Conservation (phyloP, 2,888 invertebrate species). For the Drosophila tanythrix region DNA sequence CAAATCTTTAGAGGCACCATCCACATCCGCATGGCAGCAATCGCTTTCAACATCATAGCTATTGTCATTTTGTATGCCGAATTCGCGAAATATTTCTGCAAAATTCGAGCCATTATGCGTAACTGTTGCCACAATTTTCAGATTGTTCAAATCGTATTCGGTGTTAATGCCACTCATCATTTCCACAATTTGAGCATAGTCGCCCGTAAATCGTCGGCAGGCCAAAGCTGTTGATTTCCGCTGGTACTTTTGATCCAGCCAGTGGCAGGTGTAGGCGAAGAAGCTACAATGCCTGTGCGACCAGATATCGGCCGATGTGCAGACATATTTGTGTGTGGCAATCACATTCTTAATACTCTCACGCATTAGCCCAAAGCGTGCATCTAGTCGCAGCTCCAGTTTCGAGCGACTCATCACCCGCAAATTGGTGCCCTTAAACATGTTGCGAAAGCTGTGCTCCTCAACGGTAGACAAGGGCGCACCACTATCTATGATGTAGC, state of each 20-base stretch:
- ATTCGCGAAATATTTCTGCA: slow-evolving; percentile 12
- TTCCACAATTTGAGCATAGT: slow-evolving; percentile 18
- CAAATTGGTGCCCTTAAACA: slow-evolving; percentile 40
- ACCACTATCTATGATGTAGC: slow-evolving; percentile 40
- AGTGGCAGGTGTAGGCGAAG: slow-evolving; percentile 46
- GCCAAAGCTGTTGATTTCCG: slow-evolving; percentile 34
- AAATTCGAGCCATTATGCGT: slow-evolving; percentile 12
- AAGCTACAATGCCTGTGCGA: slow-evolving; percentile 9
- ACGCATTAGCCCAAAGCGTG: slow-evolving; percentile 33
- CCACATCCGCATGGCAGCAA: background rate
- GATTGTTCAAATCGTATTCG: slow-evolving; percentile 32
- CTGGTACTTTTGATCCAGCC: slow-evolving; percentile 46
- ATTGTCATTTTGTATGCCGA: slow-evolving; percentile 26
- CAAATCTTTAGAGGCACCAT: background rate
- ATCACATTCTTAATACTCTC: slow-evolving; percentile 19
- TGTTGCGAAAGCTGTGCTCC: slow-evolving; percentile 35
- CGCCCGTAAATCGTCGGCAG: slow-evolving; percentile 25
- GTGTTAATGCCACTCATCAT: slow-evolving; percentile 39
- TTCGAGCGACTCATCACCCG: slow-evolving; percentile 26
- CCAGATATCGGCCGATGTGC: slow-evolving; percentile 40
- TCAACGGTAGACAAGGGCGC: slow-evolving; percentile 39
- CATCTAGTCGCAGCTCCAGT: slow-evolving; percentile 21
- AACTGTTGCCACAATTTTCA: slow-evolving; percentile 41
- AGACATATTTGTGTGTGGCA: slow-evolving; percentile 38
- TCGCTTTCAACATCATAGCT: background rate